Conservation (phyloP, 2,888 invertebrate genomes). For the Drosophila paranaensis region DNA sequence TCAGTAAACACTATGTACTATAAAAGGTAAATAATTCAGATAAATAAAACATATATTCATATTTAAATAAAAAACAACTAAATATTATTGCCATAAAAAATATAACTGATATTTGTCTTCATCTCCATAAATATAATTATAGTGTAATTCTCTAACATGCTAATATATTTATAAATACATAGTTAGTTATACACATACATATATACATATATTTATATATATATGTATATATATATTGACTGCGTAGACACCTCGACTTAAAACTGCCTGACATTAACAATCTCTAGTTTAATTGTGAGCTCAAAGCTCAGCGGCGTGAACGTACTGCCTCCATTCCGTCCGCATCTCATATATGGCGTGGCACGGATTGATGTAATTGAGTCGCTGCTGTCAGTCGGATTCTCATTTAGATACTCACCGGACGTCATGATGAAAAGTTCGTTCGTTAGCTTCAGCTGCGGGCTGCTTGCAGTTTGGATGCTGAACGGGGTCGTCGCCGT, state of each 20-base stretch:
- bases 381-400: slow-evolving; percentile 12
- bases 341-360: slow-evolving; percentile 12
- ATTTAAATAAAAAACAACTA: background rate
- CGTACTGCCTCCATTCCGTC: slow-evolving; percentile 3
- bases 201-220: background rate
- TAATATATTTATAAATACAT: slow-evolving; percentile 6
- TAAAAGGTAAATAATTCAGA: background rate
- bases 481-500: slow-evolving; percentile 42
- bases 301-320: slow-evolving; percentile 36
- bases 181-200: no score
- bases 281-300: slow-evolving; percentile 24
- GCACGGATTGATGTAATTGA: slow-evolving; percentile 29
- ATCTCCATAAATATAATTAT: background rate
- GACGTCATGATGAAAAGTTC: slow-evolving; percentile 41
- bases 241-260: slow-evolving; percentile 9
- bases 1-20: background rate
- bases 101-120: background rate
- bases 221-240: background rate
- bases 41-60: background rate
- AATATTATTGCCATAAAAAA: background rate
- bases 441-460: slow-evolving; percentile 21
- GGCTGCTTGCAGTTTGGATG: slow-evolving; percentile 44
- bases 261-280: slow-evolving; percentile 28
- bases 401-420: slow-evolving; percentile 27
- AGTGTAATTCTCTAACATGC: background rate